phyloP scores from a whole-genome alignment of 2,797 vertebrate species.

The Distichodus sexfasciatus region DNA sequence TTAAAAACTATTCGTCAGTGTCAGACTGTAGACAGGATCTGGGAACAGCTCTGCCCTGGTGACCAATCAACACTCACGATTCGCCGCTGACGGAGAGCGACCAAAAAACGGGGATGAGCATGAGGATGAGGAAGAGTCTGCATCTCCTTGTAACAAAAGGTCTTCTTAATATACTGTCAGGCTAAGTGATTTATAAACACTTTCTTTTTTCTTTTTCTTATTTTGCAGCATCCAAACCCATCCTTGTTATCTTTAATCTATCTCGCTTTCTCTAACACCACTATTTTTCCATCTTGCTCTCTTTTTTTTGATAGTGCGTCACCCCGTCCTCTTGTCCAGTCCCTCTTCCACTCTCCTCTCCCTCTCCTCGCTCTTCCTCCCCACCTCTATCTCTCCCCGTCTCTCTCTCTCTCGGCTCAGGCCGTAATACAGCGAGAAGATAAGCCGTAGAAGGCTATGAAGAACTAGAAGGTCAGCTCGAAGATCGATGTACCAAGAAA shows the following conservation, averaged over 20 bases:
- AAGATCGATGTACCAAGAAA: conserved; percentile 85
- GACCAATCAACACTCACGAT: conserved; percentile 55
- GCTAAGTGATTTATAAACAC: conserved; percentile 71
- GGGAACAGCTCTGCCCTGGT: conserved; percentile 31
- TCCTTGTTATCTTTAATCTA: neutral
- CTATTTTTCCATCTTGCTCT: conserved; percentile 41
- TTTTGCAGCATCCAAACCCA: neutral
- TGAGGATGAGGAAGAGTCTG: conserved; percentile 60
- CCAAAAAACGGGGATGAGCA: conserved; percentile 64
- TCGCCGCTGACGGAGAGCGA: conserved; percentile 59
- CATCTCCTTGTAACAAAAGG: conserved; percentile 20
- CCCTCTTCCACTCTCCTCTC: too few relatives aligned
- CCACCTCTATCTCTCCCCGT: conserved; percentile 47
- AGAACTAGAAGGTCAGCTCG: conserved; percentile 88
- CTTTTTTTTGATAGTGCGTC: neutral
- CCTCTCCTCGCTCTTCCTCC: too few relatives aligned
- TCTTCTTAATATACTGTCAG: conserved; percentile 75
- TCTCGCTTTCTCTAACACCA: conserved; percentile 32
- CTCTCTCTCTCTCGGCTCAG: conserved; percentile 64
- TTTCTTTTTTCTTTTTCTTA: conserved; percentile 62
- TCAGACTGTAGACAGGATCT: conserved; percentile 51
- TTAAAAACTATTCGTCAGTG: conserved; percentile 63
- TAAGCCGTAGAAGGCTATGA: conserved; percentile 91
- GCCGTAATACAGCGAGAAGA: conserved; percentile 90
- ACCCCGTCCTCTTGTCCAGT: too few relatives aligned